Evolutionary conservation across 2,797 vertebrate species (phyloP), one percentile per base, ranked within the genome.

Genomic region (Zenarchopterus dispar): DNA sequence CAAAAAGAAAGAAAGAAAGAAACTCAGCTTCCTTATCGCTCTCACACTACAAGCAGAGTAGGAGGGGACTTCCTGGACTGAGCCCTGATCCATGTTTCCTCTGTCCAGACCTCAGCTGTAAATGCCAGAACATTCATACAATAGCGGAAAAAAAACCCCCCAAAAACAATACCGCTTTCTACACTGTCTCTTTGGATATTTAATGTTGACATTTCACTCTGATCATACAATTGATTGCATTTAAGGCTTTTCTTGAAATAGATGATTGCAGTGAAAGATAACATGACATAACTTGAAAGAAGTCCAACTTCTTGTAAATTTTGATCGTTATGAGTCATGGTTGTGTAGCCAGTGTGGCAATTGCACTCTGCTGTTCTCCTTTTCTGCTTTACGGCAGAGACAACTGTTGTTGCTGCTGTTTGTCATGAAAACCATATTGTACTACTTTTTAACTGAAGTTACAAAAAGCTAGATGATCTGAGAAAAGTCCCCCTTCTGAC

Each of bases 41-140:
- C 50, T 43, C 33, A 60, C 80, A 61, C 57, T 54, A 41, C 74
- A 56, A 24, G 39, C 33, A 5, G 52, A 71, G 82, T 79, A 86
- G 88, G 89, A 80, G 87, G 76, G 16, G 45, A 89, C 83, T 90
- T 91, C 90, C 90, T 89, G 86, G 52, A 59, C 62, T 26, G 67
- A 75, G 58, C 61, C 33, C 54, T 67, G 70, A 57, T 61, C 77
- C 75, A 59, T 70, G 76, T 84, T 90, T 91, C 82, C 89, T 80
- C 66, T 77, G 60, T 48, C 42, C 33, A 39, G 60, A 18, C 60
- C 24, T 52, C 15, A 6, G 17, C 50, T 52, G 44, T 67, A 72
- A 84, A 85, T 67, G 73, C 33, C 55, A 75, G 6, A 58, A 24
- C 52, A 48, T 42, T 70, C 48, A 61, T 58, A 73, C 56, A 73